Evolutionary conservation across 2,888 invertebrate genomes (phyloP), one percentile per base, ranked within the genome.

Genomic region (Dastarcus helophoroides): DNA sequence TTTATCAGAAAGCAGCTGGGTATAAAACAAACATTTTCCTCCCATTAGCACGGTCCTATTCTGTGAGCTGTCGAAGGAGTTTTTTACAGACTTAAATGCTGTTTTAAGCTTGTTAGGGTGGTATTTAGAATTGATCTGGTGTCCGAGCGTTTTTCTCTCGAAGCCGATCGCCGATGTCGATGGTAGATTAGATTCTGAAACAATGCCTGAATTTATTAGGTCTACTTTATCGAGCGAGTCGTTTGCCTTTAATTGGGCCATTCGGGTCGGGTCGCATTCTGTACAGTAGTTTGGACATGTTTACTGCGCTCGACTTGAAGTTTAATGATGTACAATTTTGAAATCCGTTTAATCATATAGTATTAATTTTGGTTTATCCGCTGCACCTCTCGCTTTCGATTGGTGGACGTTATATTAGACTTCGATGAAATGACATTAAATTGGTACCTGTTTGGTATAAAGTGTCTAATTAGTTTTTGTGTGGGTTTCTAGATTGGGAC

Each of bases 181-280:
- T 58, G 45, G 32, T 19, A 58, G 58, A 58, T 58, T 57, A 58
- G 58, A 58, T 58, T 53, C 44, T 45, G 50, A 51, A 58, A 58
- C 58, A 58, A 58, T 58, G 58, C 56, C 46, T 41, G 47, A 54
- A 58, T 58, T 58, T 58, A 58, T 58, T 54, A 51, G 56, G 49
- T 49, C 54, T 53, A 53, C 52, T 56, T 53, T 55, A 56, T 53
- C 53, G 54, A 42, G 42, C 40, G 46, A 42, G 41, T 40, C 44
- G 48, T 44, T 47, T 46, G n/a, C 46, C 48, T 53, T 53, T 53
- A 52, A 53, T 52, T 52, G 54, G 53, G 43, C 44, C 44, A 39
- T 36, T 36, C 41, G 36, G n/a, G 32, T 43, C 35, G 38, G 36
- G 36, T 32, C 22, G 32, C 38, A 37, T 35, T 34, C 37, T 41